Evolutionary conservation across 2,888 invertebrate genomes (phyloP).

Genomic region (Caenorhabditis sp.): DNA sequence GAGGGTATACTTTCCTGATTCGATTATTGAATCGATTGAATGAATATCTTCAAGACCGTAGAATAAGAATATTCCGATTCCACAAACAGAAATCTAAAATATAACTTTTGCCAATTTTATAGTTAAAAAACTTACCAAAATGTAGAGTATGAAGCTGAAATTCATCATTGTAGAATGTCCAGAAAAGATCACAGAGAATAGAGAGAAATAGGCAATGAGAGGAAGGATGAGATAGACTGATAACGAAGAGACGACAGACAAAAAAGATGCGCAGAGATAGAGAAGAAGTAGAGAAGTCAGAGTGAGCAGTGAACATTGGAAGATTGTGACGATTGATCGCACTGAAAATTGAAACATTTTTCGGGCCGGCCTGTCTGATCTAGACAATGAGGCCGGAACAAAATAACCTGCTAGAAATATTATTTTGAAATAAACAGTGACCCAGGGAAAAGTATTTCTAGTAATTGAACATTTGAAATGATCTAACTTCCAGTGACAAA

Average conservation of each 20-base stretch:
- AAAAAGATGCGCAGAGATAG: slow-evolving; percentile 30
- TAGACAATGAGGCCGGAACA: no score
- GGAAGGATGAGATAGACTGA: slow-evolving; percentile 33
- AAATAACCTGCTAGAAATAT: no score
- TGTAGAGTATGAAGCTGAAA: slow-evolving; percentile 32
- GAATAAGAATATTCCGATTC: slow-evolving; percentile 49
- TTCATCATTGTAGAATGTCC: slow-evolving; percentile 49
- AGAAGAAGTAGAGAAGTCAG: slow-evolving; percentile 28
- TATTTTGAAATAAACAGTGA: no score
- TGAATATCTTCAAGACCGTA: slow-evolving; percentile 52
- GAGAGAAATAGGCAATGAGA: slow-evolving; percentile 40
- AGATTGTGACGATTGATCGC: slow-evolving; percentile 24
- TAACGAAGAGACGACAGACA: slow-evolving; percentile 35
- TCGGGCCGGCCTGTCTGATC: no score
- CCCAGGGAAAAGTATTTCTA: no score
- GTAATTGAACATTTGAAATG: no score
- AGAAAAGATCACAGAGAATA: slow-evolving; percentile 47
- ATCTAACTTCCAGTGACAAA: no score
- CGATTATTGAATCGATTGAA: slow-evolving; percentile 37
- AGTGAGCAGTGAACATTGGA: slow-evolving; percentile 22
- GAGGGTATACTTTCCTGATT: slow-evolving; percentile 21
- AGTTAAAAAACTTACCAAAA: slow-evolving; percentile 21
- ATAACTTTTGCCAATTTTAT: no score
- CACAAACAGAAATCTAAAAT: slow-evolving; percentile 40
- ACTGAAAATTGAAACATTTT: no score